Conservation (phyloP, 2,113 vertebrate species). For the Actinemys pallida region DNA sequence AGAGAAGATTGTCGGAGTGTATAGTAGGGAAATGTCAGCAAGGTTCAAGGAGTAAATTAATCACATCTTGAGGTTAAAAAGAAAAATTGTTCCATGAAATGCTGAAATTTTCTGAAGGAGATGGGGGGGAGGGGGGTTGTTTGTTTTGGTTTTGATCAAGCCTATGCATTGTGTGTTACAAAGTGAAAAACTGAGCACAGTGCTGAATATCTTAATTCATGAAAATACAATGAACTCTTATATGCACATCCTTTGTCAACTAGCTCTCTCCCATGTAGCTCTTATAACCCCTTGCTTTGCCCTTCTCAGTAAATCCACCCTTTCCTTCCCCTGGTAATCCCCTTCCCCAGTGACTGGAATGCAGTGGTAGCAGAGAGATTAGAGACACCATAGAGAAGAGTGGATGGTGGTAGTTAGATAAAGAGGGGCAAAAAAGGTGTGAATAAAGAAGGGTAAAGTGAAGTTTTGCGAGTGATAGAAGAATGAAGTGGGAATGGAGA, state of each 20-base stretch:
- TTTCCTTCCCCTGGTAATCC: background rate
- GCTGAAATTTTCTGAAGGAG: conserved; percentile 27
- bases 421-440: background rate
- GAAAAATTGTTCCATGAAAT: background rate
- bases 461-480: background rate
- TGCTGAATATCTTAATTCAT: background rate
- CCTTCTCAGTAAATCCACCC: background rate
- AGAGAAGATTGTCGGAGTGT: conserved; percentile 15
- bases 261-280: background rate
- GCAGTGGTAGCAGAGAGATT: background rate
- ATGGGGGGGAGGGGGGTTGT: background rate
- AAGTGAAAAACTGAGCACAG: background rate
- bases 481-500: background rate
- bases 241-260: background rate
- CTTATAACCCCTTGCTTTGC: background rate
- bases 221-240: background rate
- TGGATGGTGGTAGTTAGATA: no score
- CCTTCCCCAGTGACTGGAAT: background rate
- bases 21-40: conserved; percentile 25
- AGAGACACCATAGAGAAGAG: background rate
- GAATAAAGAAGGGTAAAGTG: background rate
- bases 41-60: conserved; percentile 52
- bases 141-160: background rate
- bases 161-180: background rate
- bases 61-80: conserved; percentile 27